Conservation (phyloP, 2,113 vertebrate genomes). For the Gallinago undulata region DNA sequence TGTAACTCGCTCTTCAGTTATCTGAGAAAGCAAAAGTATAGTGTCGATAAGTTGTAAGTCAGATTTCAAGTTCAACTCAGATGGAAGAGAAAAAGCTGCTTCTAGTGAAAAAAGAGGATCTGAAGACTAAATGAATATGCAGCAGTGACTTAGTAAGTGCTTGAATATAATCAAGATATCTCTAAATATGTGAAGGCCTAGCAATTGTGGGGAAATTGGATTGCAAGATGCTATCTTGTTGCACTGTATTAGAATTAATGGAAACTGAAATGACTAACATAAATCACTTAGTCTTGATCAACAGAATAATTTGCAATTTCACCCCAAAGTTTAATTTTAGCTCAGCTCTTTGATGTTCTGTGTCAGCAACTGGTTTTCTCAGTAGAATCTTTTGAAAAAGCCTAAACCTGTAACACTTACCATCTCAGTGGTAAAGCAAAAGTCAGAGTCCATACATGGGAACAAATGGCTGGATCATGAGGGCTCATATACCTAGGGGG, state of each 20-base stretch:
- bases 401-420: background rate
- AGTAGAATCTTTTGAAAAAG: background rate
- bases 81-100: background rate
- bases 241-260: background rate
- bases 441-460: background rate
- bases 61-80: background rate
- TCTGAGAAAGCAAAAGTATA: background rate
- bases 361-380: background rate
- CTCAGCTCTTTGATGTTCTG: background rate
- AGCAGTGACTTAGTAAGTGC: background rate
- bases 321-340: background rate
- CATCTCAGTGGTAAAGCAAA: background rate
- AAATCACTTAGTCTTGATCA: background rate
- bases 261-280: background rate
- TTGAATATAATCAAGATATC: background rate
- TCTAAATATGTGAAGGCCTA: background rate
- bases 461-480: background rate
- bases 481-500: background rate
- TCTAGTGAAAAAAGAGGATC: background rate
- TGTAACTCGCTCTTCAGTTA: background rate
- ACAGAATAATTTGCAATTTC: background rate
- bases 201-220: background rate
- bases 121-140: background rate
- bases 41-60: rapidly evolving
- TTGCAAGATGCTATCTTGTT: background rate